Percentiles rank a stretch among this genome's conserved stretches.
phyloP scores from a whole-genome alignment of 2,113 vertebrate genomes.

The Carlito syrichta region DNA sequence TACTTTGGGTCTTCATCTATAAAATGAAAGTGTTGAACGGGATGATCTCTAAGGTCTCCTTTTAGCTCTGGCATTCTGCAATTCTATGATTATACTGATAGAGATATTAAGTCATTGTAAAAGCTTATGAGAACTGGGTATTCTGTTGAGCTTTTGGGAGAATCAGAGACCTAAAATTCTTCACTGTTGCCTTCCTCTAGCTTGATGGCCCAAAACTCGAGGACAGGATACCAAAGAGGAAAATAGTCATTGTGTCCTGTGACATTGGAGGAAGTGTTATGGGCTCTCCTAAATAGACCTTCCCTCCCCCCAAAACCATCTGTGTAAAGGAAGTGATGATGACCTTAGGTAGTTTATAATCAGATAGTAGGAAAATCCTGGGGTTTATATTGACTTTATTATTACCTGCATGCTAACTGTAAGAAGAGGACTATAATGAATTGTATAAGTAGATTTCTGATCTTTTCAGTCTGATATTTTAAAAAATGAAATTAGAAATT shows the following conservation, averaged over 20 bases:
- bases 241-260: not conserved
- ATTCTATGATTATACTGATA: not conserved
- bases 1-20: not conserved
- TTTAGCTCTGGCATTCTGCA: not conserved
- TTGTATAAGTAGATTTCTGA: not conserved
- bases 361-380: not conserved
- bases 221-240: not conserved
- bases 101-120: not conserved
- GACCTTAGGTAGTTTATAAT: not conserved
- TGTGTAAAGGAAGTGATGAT: not conserved
- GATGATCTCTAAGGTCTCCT: not conserved
- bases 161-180: not conserved
- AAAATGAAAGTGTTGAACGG: not conserved
- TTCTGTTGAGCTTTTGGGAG: not conserved
- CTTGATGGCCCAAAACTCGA: constrained; percentile 5
- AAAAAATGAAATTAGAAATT: not conserved
- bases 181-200: not conserved
- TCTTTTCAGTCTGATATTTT: not conserved
- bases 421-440: not conserved
- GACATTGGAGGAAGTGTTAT: not conserved
- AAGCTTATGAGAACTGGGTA: not conserved
- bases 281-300: not conserved
- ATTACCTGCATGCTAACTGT: not conserved
- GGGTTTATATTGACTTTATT: not conserved
- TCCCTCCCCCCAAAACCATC: not conserved